Conservation (phyloP, 2,888 invertebrate genomes). For the Drosophila prostipennis region DNA sequence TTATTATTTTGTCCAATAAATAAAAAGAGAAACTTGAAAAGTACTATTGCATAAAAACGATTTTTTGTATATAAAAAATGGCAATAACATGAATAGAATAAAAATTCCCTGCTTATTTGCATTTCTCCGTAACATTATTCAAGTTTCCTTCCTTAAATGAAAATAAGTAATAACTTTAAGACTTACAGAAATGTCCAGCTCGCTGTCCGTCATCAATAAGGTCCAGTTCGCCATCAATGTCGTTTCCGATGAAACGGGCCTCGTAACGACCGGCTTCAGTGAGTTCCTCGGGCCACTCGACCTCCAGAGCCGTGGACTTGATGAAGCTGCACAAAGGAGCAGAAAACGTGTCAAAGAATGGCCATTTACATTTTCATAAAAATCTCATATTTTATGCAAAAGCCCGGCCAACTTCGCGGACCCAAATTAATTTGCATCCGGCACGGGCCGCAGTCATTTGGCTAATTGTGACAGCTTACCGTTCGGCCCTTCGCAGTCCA, state of each 20-base stretch:
- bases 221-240: slow-evolving; percentile 93
- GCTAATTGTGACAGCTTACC: slow-evolving; percentile 84
- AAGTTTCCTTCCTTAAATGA: not conserved
- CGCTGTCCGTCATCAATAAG: slow-evolving; percentile 91
- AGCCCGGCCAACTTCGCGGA: slow-evolving; percentile 25
- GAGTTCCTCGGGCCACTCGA: slow-evolving; percentile 90
- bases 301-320: slow-evolving; percentile 91
- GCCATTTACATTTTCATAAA: slow-evolving; percentile 48
- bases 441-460: slow-evolving; percentile 50
- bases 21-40: no score
- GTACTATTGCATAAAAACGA: no score
- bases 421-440: slow-evolving; percentile 60
- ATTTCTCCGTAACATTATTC: not conserved
- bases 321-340: slow-evolving; percentile 86
- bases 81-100: not conserved
- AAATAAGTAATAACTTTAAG: slow-evolving; percentile 17
- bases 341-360: slow-evolving; percentile 22
- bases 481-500: slow-evolving; percentile 89
- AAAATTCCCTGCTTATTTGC: not conserved
- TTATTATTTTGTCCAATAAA: no score
- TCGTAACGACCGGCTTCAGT: slow-evolving; percentile 90
- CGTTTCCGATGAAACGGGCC: slow-evolving; percentile 92
- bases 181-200: slow-evolving; percentile 90
- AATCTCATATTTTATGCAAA: slow-evolving; percentile 54
- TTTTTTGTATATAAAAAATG: not conserved